Evolutionary conservation across 2,888 invertebrate genomes (phyloP), one percentile per base, ranked within the genome.

Genomic region (Orthonevra nobilis): DNA sequence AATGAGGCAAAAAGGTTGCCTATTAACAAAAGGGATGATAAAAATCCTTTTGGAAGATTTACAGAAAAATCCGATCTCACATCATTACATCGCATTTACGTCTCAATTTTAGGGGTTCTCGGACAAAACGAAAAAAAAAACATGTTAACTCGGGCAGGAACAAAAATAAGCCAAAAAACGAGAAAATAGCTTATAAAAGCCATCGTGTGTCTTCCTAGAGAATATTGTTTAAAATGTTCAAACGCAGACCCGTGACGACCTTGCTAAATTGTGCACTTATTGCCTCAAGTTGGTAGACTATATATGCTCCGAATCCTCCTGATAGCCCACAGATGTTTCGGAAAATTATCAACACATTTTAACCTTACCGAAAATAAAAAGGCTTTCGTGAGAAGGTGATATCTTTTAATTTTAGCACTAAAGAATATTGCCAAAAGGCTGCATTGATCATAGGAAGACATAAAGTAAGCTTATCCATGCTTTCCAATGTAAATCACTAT

Each of bases 61-160:
- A 58, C 44, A 46, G 44, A 56, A 77, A 70, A 77, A 50, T 64
- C 75, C 70, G 63, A 64, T 70, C 63, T 70, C 75, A 77, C 75
- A 70, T 77, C 75, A 77, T 77, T 77, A 77, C 70, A 70, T 77
- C 70, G 75, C 68, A 77, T 77, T 77, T 63, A 77, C 50, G 75
- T 70, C 42, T 70, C 54, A 63, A 70, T 64, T 64, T 77, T 69
- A 38, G 50, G 58, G 63, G 50, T 30, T 52, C 60, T 68, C 50
- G 38, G 48, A 12, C 64, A 36, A 50, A 42, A 28, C 36, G 30
- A 50, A 63, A 64, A 52, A 69, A 34, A 32, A 32, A 50, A 34
- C 23, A 9, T 6, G 32, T 38, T 28, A 44, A 42, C 28, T 50
- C 23, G 15, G 52, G 15, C 40, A 42, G 7, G 15, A 42, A 58